Conservation (phyloP, 1,140 invertebrate genomes). For the Nasonia giraulti region DNA sequence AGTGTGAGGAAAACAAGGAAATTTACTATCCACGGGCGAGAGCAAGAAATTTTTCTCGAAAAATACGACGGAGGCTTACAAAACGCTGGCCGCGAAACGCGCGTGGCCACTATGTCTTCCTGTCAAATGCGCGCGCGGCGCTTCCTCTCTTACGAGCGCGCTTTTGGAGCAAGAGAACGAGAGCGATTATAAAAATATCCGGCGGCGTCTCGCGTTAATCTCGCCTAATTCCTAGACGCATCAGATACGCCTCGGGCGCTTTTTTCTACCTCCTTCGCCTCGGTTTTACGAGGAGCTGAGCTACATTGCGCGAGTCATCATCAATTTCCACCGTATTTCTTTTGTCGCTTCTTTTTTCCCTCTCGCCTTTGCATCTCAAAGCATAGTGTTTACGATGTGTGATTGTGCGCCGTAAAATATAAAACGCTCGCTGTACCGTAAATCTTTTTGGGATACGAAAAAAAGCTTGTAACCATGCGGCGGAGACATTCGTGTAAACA, state of each 20-base stretch:
- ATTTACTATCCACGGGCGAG: slow-evolving; percentile 19
- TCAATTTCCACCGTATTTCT: slow-evolving; percentile 22
- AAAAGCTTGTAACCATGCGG: neutral
- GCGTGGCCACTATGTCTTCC: neutral
- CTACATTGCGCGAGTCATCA: slow-evolving; percentile 5
- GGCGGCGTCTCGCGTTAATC: slow-evolving; percentile 20
- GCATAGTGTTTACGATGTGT: neutral
- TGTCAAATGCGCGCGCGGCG: slow-evolving; percentile 9
- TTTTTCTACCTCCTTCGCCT: slow-evolving; percentile 6
- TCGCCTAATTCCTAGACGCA: slow-evolving; percentile 36
- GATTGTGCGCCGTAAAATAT: neutral
- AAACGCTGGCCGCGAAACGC: slow-evolving; percentile 24
- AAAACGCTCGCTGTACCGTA: neutral
- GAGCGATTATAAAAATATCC: slow-evolving; percentile 46
- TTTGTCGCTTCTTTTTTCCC: neutral
- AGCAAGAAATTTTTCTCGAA: slow-evolving; percentile 42
- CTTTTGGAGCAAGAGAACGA: neutral
- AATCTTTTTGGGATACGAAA: neutral
- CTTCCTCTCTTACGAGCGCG: neutral
- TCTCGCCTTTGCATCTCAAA: neutral
- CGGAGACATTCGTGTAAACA: too few species aligned
- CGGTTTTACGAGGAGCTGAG: slow-evolving; percentile 6
- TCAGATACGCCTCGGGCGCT: neutral
- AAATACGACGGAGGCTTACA: slow-evolving; percentile 37
- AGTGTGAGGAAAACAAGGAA: slow-evolving; percentile 30